Evolutionary conservation across 1,140 invertebrate species (phyloP).

Genomic region (Diorhabda sublineata): DNA sequence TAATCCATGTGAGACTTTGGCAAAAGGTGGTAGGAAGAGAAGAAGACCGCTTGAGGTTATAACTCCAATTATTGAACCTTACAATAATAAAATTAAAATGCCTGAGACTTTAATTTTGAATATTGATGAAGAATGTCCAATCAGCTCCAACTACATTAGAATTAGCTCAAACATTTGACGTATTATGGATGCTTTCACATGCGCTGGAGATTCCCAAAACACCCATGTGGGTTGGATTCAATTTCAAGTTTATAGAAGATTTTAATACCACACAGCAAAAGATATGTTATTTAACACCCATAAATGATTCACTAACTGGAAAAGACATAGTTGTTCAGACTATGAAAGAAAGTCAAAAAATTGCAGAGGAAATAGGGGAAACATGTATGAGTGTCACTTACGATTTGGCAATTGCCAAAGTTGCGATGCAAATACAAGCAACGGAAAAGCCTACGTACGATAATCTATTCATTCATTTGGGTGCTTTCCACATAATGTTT

Average conservation of each 20-base stretch:
- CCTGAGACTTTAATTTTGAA: constrained; percentile 12
- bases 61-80: constrained; percentile 13
- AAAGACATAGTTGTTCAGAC: constrained; percentile 25
- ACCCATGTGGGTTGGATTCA: constrained; percentile 26
- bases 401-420: constrained; percentile 46
- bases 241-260: constrained; percentile 12
- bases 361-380: constrained; percentile 21
- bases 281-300: constrained; percentile 25
- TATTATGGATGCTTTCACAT: constrained; percentile 24
- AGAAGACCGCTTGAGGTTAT: constrained; percentile 25
- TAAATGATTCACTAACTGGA: constrained; percentile 30
- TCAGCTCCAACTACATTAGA: constrained; percentile 11
- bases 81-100: constrained; percentile 20
- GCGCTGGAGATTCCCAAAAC: constrained; percentile 17
- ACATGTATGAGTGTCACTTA: constrained; percentile 34
- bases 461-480: constrained; percentile 45
- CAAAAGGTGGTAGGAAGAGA: constrained; percentile 23
- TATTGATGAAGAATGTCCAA: neutral
- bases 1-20: neutral
- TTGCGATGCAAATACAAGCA: constrained; percentile 43
- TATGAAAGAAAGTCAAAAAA: constrained; percentile 20
- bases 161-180: constrained; percentile 14
- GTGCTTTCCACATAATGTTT: constrained; percentile 44
- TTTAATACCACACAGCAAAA: constrained; percentile 24
- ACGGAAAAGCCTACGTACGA: constrained; percentile 37